These are phyloP conservation scores for Hyposoter dolosus DNA, from an alignment of 2,888 invertebrate species.

Conservation along the genomic window DNA sequence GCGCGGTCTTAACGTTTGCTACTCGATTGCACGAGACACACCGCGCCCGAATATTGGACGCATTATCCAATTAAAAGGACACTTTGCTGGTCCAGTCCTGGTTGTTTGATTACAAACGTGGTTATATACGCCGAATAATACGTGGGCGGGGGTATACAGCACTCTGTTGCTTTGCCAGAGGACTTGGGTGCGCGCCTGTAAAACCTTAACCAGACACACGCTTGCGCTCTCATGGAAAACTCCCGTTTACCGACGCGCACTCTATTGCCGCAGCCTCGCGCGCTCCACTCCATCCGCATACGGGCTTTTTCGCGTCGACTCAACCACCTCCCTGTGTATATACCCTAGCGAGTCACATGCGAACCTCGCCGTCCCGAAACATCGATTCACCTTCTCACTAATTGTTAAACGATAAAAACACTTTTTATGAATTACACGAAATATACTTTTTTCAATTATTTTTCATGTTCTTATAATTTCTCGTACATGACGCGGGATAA, in stretches of 20 bases:
- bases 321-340: background rate
- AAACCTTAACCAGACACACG: constrained; percentile 72
- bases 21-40: constrained; percentile 73
- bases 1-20: constrained; percentile 70
- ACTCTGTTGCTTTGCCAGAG: constrained; percentile 81
- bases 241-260: constrained; percentile 58
- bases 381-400: background rate
- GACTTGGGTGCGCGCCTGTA: constrained; percentile 80
- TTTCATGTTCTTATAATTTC: too few species aligned
- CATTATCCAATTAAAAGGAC: constrained; percentile 77
- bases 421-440: too few species aligned
- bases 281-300: constrained; percentile 7
- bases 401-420: background rate
- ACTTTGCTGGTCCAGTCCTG: constrained; percentile 66
- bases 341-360: background rate
- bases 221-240: constrained; percentile 63
- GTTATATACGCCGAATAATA: constrained; percentile 81
- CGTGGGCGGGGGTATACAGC: constrained; percentile 83
- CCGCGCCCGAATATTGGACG: constrained; percentile 75
- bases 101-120: constrained; percentile 80
- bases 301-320: background rate
- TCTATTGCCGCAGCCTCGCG: constrained; percentile 61
- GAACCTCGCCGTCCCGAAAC: background rate
- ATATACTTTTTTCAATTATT: too few species aligned
- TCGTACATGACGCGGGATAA: too few species aligned